Base-by-base conservation (phyloP, 2,797 vertebrate species). In the Rallus crepitans region DNA sequence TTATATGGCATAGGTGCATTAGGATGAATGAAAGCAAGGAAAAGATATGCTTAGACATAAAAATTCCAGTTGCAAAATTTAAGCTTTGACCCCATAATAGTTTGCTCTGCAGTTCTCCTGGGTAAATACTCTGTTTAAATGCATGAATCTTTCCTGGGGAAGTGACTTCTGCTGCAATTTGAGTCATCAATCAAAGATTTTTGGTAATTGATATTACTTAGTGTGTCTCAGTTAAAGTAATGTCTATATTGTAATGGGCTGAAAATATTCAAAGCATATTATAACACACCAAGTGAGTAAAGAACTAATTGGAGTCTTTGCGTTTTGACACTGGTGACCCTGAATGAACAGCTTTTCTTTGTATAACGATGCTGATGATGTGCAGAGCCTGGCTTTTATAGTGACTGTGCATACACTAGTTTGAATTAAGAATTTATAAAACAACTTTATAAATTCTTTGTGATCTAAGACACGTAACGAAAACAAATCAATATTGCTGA, bases 51-150 rank as follows among this genome's bases (percentile, higher is more conserved):
- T 91, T 92, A 90, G 73, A 66, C 66, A 76, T 90, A 90, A 94
- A 94, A 86, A 94, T 76, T 94, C 82, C 56, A 40, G 75, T 82
- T 89, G 63, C 71, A 91, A 30, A 90, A 89, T 53, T 76, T 91
- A 72, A 83, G 77, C 73, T 88, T 31, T 96, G 82, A 91, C 85
- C 80, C 37, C 7, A 0, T 71, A 90, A 87, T n/a, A 93, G 89
- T 91, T 92, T 75, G 45, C 78, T 86, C 55, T 94, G 84, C 53
- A 82, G 47, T 79, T 87, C 86, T 78, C 75, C 47, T 93, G 86
- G 61, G 69, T 94, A 95, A 94, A 92, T 68, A 73, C 42, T 70
- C 72, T 82, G 39, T 82, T 94, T 77, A 94, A 96, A 95, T 93
- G 86, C 89, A 61, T 55, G 12, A 65, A 35, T 93, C 85, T 82